phyloP scores from a whole-genome alignment of 2,113 vertebrate genomes.

The Ibidorhyncha struthersii region DNA sequence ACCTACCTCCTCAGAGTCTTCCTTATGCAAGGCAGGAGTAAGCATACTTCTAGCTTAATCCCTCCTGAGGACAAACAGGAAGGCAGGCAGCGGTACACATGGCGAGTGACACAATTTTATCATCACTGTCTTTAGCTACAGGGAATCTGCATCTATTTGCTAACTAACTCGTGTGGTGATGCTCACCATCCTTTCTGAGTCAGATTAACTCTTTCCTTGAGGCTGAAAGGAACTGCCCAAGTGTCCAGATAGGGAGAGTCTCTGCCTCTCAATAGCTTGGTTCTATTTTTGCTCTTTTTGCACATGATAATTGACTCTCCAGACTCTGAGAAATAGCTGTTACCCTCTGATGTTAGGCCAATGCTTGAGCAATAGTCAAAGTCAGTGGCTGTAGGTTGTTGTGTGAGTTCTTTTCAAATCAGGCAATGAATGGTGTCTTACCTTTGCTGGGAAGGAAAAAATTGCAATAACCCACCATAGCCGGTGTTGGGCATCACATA shows the following conservation, averaged over 20 bases:
- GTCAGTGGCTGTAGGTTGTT: neutral
- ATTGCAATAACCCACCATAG: neutral
- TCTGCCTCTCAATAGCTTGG: neutral
- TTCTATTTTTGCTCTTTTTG: neutral
- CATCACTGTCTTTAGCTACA: neutral
- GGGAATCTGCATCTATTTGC: neutral
- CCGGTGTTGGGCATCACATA: rapidly evolving
- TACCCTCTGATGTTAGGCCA: neutral
- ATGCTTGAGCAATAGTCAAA: neutral
- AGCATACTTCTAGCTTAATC: neutral
- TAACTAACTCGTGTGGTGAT: neutral
- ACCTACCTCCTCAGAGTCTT: neutral
- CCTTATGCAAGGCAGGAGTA: neutral
- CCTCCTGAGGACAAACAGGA: neutral
- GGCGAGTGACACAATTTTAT: neutral
- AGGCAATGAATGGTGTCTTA: neutral
- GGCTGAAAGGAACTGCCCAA: neutral
- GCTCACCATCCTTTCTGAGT: neutral
- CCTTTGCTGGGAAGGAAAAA: neutral
- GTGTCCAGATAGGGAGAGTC: neutral
- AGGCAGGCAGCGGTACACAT: neutral
- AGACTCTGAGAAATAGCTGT: neutral
- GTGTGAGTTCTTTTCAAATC: neutral
- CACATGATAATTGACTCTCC: neutral
- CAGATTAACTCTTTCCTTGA: neutral